Base-by-base conservation (phyloP, 2,113 vertebrate species). In the Xenus cinereus region DNA sequence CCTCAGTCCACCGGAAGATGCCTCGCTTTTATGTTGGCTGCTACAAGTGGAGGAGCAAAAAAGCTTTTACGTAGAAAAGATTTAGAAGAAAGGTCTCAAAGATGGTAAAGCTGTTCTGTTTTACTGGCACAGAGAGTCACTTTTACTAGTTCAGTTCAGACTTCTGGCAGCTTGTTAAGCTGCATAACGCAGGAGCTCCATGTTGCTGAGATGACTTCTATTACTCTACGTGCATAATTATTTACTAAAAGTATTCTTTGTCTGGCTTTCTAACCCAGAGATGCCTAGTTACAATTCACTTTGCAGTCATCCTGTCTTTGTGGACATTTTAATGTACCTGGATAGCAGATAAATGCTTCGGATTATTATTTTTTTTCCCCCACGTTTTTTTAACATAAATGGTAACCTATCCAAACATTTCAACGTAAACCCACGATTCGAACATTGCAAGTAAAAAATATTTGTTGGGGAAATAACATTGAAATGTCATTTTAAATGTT, bases 101-200 rank as follows among this genome's bases (percentile, higher is more conserved):
- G 84, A 43, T 89, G 69, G 86, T 37, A 51, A 90, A 92, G 76
- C 88, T 84, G 68, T 81, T 96, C 95, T 84, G 64, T 78, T 95
- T 74, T 54, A 17, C 88, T 96, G 95, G 92, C 94, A 86, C 84
- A 30, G 48, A 16, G 78, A 88, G 48, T 26, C 48, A 27, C 28
- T 94, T 74, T 14, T n/a, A 56, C 86, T 60, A 67, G 83, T 12
- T 87, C 69, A 71, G 64, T 71, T 87, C 80, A 89, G 84, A 23
- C 62, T 81, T 32, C 33, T 93, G 90, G 80, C 92, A 96, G 86
- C 95, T 85, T 46, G 57, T 76, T 87, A 64, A 82, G 57, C 81
- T 60, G 66, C 12, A 2, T 30, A 89, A 48, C 5, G 1, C 67
- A 15, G 72, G 60, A 73, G 60, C 73, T 79, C n/a, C 12, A 10